These are phyloP conservation scores for Mimumesa dahlbomi DNA, from an alignment of 2,888 invertebrate species.

Conservation along the genomic window DNA sequence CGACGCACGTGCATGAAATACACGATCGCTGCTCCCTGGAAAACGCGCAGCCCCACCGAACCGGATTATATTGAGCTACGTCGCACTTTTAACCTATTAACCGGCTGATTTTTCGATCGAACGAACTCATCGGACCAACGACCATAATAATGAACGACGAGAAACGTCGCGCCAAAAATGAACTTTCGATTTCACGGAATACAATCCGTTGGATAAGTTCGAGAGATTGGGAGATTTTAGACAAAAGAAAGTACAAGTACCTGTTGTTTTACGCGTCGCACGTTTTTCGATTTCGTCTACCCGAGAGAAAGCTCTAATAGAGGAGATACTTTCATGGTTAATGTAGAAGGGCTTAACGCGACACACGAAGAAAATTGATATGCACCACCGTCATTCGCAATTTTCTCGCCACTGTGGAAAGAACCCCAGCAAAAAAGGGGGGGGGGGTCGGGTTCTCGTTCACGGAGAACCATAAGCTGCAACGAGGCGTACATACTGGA, in stretches of 20 bases:
- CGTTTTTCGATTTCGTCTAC: too few relatives aligned
- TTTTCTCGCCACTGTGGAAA: conserved; percentile 27
- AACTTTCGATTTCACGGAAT: too few relatives aligned
- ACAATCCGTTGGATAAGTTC: too few relatives aligned
- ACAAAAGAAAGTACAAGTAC: too few relatives aligned
- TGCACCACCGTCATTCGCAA: conserved; percentile 14
- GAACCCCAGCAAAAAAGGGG: conserved; percentile 13
- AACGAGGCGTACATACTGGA: conserved; percentile 36
- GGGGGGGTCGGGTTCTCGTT: background rate
- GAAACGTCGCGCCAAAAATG: too few relatives aligned
- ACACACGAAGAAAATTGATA: conserved; percentile 10
- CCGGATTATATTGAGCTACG: conserved; percentile 9
- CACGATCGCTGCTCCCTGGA: conserved; percentile 37
- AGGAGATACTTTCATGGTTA: background rate
- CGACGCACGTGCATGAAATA: conserved; percentile 61
- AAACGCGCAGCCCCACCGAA: conserved; percentile 18
- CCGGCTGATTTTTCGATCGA: too few relatives aligned
- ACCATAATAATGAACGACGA: too few relatives aligned
- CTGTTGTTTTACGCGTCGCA: too few relatives aligned
- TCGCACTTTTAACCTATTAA: conserved; percentile 3
- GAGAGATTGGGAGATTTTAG: too few relatives aligned
- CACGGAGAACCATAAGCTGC: conserved; percentile 17
- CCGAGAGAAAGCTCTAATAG: background rate
- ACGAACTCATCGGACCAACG: too few relatives aligned
- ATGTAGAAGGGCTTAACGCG: conserved; percentile 17